Evolutionary conservation across 2,113 vertebrate genomes (phyloP).

Genomic region (Bufo bufo): DNA sequence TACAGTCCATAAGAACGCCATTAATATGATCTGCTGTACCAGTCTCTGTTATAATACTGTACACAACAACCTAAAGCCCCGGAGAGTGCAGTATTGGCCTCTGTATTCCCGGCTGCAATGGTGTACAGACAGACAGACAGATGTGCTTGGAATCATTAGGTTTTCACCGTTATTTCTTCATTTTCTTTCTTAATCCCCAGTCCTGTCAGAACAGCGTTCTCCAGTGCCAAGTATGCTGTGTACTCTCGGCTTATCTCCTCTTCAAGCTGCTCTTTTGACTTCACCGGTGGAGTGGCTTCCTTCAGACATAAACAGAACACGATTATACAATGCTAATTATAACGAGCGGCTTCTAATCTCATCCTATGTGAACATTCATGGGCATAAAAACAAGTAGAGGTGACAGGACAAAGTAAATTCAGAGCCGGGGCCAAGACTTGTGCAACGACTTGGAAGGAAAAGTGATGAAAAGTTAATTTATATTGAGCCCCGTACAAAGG

Average conservation of each 20-base stretch:
- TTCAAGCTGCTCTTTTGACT: slow-evolving; percentile 65
- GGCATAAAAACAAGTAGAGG: not conserved
- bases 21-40: no score
- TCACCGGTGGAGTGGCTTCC: slow-evolving; percentile 44
- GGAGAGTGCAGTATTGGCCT: no score
- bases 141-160: not conserved
- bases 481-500: not conserved
- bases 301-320: slow-evolving; percentile 6
- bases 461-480: not conserved
- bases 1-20: no score
- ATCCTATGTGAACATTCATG: not conserved
- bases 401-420: not conserved
- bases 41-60: no score
- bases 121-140: no score
- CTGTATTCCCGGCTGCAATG: no score
- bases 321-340: not conserved
- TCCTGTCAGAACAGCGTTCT: slow-evolving; percentile 66
- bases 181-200: slow-evolving; percentile 62
- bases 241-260: slow-evolving; percentile 66
- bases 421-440: not conserved
- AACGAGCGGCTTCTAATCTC: not conserved
- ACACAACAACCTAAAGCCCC: no score
- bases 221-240: slow-evolving; percentile 63
- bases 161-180: slow-evolving; percentile 38
- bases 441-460: not conserved